Base-by-base conservation (phyloP, 1,140 invertebrate species). In the Papilio polytes region DNA sequence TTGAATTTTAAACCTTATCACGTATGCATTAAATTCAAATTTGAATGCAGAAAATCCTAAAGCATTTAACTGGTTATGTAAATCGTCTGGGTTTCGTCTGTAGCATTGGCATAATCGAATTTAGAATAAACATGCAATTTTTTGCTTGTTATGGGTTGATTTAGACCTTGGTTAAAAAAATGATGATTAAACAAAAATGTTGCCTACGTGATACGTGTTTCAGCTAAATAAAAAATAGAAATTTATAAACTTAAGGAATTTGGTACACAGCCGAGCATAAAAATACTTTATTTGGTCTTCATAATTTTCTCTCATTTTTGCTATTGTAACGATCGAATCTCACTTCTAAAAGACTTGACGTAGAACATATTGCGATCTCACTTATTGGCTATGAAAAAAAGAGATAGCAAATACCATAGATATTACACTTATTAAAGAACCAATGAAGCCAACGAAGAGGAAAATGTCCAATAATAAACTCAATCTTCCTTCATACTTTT, bases 41-140 rank as follows among this genome's bases (percentile, higher is more conserved):
- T 76, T 20, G 26, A 6, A 15, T 46, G 48, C 63, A 13, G 26
- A 31, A 13, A 76, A 53, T 13, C 46, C 20, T 36, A 53, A 26
- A 59, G 36, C 18, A 1, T 20, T 81, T 74, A 78, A 70, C 63
- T 70, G 66, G 84, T 86, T 86, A 86, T 86, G 83, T 84, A 87
- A 85, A 87, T 87, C 78, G 86, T 85, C 85, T 87, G 86, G 66
- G 82, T 83, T 83, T 84, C 59, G 82, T 86, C 81, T 85, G 81
- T 81, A 79, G 80, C 13, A 70, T 63, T 63, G 59, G 15, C 26
- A 70, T 70, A 15, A 70, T 31, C 26, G 59, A 63, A 63, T 26
- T 70, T 70, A 70, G 12, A 15, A 70, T 36, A 70, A 70, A 31
- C 63, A 70, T 36, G 59, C 20, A 66, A 26, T 7, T 1, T 31